phyloP scores from a whole-genome alignment of 1,140 invertebrate genomes.

The Drosophila lini region DNA sequence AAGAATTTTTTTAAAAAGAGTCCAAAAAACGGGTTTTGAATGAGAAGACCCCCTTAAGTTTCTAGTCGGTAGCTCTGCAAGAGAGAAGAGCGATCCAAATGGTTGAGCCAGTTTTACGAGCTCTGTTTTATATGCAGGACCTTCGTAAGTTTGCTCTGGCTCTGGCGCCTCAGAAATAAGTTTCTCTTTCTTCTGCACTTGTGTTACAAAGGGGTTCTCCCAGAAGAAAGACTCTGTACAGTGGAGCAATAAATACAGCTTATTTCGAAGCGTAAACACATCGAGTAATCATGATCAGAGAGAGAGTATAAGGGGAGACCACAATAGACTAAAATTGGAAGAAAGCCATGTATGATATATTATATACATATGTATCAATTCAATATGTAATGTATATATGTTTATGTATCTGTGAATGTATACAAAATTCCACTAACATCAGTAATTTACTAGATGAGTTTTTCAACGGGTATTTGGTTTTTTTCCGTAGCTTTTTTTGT shows the following conservation, averaged over 20 bases:
- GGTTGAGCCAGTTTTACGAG: not conserved
- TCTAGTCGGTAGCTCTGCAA: no score
- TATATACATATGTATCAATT: slow-evolving; percentile 66
- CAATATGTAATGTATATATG: slow-evolving; percentile 64
- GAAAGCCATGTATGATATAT: slow-evolving; percentile 62
- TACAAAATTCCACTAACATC: slow-evolving; percentile 35
- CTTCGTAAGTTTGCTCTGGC: slow-evolving; percentile 25
- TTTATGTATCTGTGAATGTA: slow-evolving; percentile 64
- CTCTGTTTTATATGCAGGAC: not conserved
- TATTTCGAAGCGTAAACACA: not conserved
- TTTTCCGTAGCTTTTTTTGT: not conserved
- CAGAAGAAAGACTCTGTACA: slow-evolving; percentile 8
- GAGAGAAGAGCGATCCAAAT: not conserved
- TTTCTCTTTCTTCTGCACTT: slow-evolving; percentile 50
- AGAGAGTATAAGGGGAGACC: slow-evolving; percentile 2
- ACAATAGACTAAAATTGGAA: slow-evolving; percentile 24
- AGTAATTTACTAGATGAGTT: slow-evolving; percentile 9
- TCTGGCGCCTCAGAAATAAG: slow-evolving; percentile 39
- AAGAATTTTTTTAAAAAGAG: no score
- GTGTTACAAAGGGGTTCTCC: slow-evolving; percentile 43
- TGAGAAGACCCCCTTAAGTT: no score
- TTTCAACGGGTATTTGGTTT: not conserved
- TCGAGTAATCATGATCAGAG: slow-evolving; percentile 19
- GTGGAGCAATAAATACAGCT: slow-evolving; percentile 22
- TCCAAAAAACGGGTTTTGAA: no score